A percentile compares a stretch with the other conserved stretches of the same genome.
phyloP scores from a whole-genome alignment of 2,113 vertebrate species.

The Dromiciops gliroides region DNA sequence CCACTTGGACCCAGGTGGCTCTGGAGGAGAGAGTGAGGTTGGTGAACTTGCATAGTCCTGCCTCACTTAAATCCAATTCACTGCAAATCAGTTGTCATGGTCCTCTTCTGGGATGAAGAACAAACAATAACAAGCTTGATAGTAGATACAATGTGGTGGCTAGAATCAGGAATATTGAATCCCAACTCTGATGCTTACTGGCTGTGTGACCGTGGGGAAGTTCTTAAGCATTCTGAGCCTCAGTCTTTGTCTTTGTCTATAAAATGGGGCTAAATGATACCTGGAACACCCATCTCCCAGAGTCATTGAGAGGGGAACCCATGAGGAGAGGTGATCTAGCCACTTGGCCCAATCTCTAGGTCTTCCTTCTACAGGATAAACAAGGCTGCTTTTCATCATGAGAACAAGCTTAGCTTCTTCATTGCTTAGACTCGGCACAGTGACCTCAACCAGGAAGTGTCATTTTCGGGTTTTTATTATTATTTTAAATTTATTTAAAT shows the following conservation, averaged over 20 bases:
- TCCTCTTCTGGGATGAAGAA: too few species aligned
- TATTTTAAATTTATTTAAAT: background rate
- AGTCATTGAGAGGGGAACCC: background rate
- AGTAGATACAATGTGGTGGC: background rate
- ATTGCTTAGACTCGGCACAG: background rate
- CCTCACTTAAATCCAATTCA: too few species aligned
- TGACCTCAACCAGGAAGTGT: background rate
- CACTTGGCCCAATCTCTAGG: background rate
- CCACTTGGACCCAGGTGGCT: too few species aligned
- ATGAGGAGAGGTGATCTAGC: too few species aligned
- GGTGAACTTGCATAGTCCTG: too few species aligned
- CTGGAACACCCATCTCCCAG: background rate
- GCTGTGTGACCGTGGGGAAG: constrained; percentile 27
- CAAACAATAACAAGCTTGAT: too few species aligned
- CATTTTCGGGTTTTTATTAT: background rate
- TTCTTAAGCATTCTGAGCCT: background rate
- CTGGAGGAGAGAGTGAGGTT: too few species aligned
- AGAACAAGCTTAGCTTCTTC: background rate
- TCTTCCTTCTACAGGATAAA: background rate
- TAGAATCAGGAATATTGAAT: constrained; percentile 20
- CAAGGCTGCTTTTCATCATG: background rate
- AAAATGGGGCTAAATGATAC: background rate
- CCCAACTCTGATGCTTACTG: background rate
- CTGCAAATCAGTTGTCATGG: too few species aligned
- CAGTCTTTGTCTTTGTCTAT: too few species aligned